Percentiles rank a stretch among this genome's conserved stretches.
These are phyloP conservation scores for Patagioenas fasciata DNA, from an alignment of 2,113 vertebrate genomes.

Conservation along the genomic window DNA sequence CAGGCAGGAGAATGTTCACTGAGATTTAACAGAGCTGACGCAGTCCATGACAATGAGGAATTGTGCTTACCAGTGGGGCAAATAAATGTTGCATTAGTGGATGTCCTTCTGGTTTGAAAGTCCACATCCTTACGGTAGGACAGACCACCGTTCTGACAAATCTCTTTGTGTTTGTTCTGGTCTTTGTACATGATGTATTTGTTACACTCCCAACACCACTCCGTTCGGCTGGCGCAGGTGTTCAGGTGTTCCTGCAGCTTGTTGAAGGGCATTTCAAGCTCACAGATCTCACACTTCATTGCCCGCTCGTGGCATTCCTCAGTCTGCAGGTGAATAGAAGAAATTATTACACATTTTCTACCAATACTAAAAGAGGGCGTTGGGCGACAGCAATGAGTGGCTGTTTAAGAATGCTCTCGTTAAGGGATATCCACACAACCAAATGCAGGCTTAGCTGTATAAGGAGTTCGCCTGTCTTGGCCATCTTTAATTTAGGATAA, in stretches of 20 bases:
- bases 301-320: constrained; percentile 65
- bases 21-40: background rate
- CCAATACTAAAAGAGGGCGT: background rate
- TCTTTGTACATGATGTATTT: constrained; percentile 68
- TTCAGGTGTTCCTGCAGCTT: constrained; percentile 66
- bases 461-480: background rate
- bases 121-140: background rate
- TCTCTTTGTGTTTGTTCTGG: constrained; percentile 49
- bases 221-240: constrained; percentile 73
- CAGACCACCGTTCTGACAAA: constrained; percentile 16
- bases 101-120: background rate
- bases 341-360: background rate
- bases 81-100: background rate
- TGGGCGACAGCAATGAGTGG: background rate
- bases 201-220: constrained; percentile 73
- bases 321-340: constrained; percentile 46
- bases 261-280: constrained; percentile 68
- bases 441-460: background rate
- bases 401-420: background rate
- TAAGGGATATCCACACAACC: background rate
- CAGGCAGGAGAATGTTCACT: background rate
- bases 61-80: background rate
- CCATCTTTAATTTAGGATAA: background rate
- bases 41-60: background rate
- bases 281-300: constrained; percentile 75